These are phyloP conservation scores for Hedychridium roseum DNA, from an alignment of 2,888 invertebrate genomes.

Conservation along the genomic window DNA sequence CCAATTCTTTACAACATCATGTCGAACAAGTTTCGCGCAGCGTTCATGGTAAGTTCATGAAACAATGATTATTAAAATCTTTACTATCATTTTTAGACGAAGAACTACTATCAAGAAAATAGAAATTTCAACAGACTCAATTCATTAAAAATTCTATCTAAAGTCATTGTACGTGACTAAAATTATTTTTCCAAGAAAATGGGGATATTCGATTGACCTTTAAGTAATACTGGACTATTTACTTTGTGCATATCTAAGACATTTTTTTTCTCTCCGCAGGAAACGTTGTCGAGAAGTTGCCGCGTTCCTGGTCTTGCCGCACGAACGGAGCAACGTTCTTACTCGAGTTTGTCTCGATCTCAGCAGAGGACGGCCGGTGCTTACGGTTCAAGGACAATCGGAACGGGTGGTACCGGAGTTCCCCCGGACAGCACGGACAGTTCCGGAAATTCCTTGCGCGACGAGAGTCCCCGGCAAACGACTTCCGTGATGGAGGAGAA, in stretches of 20 bases:
- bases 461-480: conserved; percentile 36
- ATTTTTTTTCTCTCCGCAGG: conserved; percentile 65
- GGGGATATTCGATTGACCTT: no score
- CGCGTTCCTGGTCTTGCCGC: conserved; percentile 46
- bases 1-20: conserved; percentile 93
- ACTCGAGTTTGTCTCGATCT: conserved; percentile 69
- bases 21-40: conserved; percentile 92
- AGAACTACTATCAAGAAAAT: no score
- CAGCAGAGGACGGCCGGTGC: conserved; percentile 63
- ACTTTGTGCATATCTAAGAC: no score
- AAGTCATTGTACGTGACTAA: no score
- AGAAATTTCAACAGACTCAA: no score
- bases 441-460: conserved; percentile 49
- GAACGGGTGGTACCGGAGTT: conserved; percentile 39
- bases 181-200: no score
- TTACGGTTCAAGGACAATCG: conserved; percentile 62
- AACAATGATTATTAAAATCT: neutral
- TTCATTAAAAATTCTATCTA: no score
- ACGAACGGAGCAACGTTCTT: conserved; percentile 66
- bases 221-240: no score
- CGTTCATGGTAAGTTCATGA: conserved; percentile 79
- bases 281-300: conserved; percentile 67
- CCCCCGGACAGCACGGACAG: conserved; percentile 51
- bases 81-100: no score
- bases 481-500: neutral